phyloP scores from a whole-genome alignment of 2,888 invertebrate genomes.

The Lordiphosa fenestrarum region DNA sequence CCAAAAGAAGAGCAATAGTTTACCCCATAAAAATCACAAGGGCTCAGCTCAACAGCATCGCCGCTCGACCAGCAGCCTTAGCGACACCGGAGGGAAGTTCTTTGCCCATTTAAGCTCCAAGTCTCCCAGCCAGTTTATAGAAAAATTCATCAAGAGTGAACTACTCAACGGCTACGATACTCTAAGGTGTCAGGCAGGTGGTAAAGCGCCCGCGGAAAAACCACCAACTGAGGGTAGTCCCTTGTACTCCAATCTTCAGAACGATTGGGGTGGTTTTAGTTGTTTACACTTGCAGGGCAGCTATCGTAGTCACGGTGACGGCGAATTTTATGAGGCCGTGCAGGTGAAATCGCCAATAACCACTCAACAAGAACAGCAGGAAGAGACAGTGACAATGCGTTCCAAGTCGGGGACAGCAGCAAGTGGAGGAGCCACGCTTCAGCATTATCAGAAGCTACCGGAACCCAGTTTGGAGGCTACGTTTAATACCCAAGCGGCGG shows the following conservation, averaged over 20 bases:
- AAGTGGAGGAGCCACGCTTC: conserved; percentile 61
- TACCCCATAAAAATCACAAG: conserved; percentile 47
- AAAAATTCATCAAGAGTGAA: conserved; percentile 77
- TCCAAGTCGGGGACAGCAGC: conserved; percentile 32
- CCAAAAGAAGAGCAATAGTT: conserved; percentile 59
- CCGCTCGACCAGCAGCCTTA: conserved; percentile 52
- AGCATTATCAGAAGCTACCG: conserved; percentile 72
- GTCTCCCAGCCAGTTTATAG: conserved; percentile 75
- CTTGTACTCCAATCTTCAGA: conserved; percentile 48
- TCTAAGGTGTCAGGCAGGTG: conserved; percentile 58
- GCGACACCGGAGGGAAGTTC: conserved; percentile 58
- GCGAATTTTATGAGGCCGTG: conserved; percentile 74
- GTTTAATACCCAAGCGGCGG: conserved; percentile 64
- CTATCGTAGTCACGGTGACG: conserved; percentile 75
- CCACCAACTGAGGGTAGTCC: conserved; percentile 15
- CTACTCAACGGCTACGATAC: conserved; percentile 75
- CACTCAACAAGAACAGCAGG: conserved; percentile 26
- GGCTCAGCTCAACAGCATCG: conserved; percentile 30
- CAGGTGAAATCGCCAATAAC: conserved; percentile 41
- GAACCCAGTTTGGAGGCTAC: conserved; percentile 64
- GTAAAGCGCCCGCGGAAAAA: conserved; percentile 23
- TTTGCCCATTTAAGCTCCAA: conserved; percentile 66
- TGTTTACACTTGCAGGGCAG: conserved; percentile 77
- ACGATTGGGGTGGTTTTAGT: conserved; percentile 65
- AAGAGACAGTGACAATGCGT: conserved; percentile 53